A percentile compares a stretch with the other conserved stretches of the same genome.
Evolutionary conservation across 2,888 invertebrate genomes (phyloP).

Genomic region (Diarsia mendica): DNA sequence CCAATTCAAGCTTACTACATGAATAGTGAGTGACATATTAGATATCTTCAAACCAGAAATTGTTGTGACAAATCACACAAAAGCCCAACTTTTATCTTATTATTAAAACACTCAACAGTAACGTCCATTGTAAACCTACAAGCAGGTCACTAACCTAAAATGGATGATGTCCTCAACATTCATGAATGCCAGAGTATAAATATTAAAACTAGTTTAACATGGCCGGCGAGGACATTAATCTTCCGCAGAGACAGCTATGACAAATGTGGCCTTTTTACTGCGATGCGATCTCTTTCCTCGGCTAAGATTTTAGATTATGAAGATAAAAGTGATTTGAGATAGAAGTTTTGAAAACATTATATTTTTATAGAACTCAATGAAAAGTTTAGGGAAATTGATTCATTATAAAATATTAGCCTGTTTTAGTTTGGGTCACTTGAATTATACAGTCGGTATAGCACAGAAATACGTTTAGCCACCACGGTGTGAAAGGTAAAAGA

Average conservation of each 20-base stretch:
- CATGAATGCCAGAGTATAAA: slow-evolving; percentile 61
- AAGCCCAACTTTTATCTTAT: neutral
- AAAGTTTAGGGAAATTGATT: neutral
- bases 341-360: slow-evolving; percentile 22
- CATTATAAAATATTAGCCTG: neutral
- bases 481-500: neutral
- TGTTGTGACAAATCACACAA: slow-evolving; percentile 12
- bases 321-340: slow-evolving; percentile 56
- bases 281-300: slow-evolving; percentile 28
- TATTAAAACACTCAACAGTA: slow-evolving; percentile 25
- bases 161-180: slow-evolving; percentile 56
- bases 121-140: slow-evolving; percentile 28
- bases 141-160: slow-evolving; percentile 50
- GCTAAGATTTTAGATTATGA: slow-evolving; percentile 53
- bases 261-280: slow-evolving; percentile 63
- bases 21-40: no score
- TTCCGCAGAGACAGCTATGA: slow-evolving; percentile 60
- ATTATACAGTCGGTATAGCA: no score
- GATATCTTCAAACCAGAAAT: neutral
- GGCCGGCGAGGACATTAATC: slow-evolving; percentile 57
- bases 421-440: neutral
- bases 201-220: slow-evolving; percentile 61
- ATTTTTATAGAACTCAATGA: neutral
- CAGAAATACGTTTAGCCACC: no score
- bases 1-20: neutral